These are phyloP conservation scores for Lanius ludovicianus DNA, from an alignment of 2,113 vertebrate genomes.

Conservation along the genomic window DNA sequence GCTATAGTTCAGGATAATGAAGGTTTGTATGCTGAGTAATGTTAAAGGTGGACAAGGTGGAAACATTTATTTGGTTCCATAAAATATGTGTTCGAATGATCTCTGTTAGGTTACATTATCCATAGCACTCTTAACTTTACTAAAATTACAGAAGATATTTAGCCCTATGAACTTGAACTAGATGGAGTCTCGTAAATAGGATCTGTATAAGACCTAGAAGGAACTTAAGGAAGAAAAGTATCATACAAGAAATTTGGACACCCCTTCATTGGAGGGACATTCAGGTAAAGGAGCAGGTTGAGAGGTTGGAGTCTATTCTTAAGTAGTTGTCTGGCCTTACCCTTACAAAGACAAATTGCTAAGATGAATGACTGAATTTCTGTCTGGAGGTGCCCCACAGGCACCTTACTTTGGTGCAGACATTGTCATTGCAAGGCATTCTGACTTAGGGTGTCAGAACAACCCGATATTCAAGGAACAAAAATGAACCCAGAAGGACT, in stretches of 20 bases:
- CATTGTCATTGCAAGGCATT: not conserved
- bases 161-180: not conserved
- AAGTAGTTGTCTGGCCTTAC: not conserved
- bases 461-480: not conserved
- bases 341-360: not conserved
- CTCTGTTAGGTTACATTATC: not conserved
- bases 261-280: not conserved
- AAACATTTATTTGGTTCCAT: not conserved
- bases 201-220: not conserved
- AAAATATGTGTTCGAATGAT: fast-evolving
- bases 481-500: not conserved
- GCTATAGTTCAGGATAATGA: not conserved
- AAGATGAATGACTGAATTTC: not conserved
- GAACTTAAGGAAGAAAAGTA: not conserved
- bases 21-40: not conserved
- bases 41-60: not conserved
- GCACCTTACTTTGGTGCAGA: not conserved
- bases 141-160: not conserved
- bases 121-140: not conserved
- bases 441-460: not conserved
- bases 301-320: not conserved
- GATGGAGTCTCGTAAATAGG: not conserved
- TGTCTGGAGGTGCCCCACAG: not conserved
- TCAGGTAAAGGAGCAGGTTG: not conserved
- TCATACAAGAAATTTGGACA: not conserved